phyloP scores from a whole-genome alignment of 2,797 vertebrate species.

The Xiphophorus birchmanni region DNA sequence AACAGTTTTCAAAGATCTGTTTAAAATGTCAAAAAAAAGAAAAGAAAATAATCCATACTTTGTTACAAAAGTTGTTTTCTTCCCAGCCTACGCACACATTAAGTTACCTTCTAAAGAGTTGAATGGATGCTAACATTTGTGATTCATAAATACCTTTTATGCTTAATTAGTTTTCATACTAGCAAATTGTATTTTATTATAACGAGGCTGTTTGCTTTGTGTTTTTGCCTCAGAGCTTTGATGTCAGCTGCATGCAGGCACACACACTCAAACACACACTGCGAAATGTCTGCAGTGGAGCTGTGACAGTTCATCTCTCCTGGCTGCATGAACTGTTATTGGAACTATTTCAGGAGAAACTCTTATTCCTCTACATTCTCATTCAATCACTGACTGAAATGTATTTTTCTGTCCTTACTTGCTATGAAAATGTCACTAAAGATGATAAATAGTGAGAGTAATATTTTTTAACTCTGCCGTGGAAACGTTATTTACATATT shows the following conservation, averaged over 20 bases:
- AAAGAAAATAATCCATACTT: no score
- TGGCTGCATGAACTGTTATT: not conserved
- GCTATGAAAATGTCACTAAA: not conserved
- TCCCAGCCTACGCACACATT: not conserved
- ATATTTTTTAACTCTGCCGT: not conserved
- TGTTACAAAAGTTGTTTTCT: not conserved
- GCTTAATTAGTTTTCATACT: slow-evolving; percentile 2
- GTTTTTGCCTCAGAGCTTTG: not conserved
- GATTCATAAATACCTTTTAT: not conserved
- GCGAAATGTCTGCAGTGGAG: slow-evolving; percentile 1
- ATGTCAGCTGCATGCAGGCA: not conserved
- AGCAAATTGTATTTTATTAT: not conserved
- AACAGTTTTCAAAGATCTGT: not conserved
- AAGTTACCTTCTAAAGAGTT: not conserved
- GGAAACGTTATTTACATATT: not conserved
- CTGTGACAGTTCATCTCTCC: not conserved
- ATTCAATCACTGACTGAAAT: slow-evolving; percentile 2
- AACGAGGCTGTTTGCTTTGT: not conserved
- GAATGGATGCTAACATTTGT: not conserved
- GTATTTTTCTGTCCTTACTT: not conserved
- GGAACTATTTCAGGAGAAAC: not conserved
- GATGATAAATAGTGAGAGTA: not conserved
- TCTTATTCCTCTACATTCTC: not conserved
- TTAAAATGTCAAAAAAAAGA: not conserved
- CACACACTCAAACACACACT: not conserved